Base-by-base conservation (phyloP, 2,113 vertebrate species). In the Albula goreensis region DNA sequence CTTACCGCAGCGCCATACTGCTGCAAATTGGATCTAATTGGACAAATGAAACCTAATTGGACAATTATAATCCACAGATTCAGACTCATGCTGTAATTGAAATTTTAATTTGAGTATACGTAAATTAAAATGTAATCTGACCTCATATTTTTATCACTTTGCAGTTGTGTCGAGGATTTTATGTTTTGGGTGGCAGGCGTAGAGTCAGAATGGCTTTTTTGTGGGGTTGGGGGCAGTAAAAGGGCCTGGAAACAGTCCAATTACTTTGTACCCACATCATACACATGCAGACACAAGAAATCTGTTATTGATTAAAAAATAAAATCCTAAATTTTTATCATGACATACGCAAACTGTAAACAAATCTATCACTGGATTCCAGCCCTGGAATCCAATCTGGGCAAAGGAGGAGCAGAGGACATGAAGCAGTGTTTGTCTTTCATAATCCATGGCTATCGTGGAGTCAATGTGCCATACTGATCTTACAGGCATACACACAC, bases 41-140 rank as follows among this genome's bases (percentile, higher is more conserved):
- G 15, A 79, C 78, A 49, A 79, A 79, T 79, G 5, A 79, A 79
- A 49, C 15, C 78, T 79, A 79, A 79, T 79, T 79, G 48, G 78
- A 79, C 78, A 50, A 79, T 79, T 79, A 79, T 79, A 17, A 50
- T 49, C 78, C 78, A 17, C 70, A 79, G 78, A 79, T 79, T 79
- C 49, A 82, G 51, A 12, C 70, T 31, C 70, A 31, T 13, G 70
- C 11, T n/a, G 51, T 52, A n/a, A 52, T 53, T 82, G 80, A 82
- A 56, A 22, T 53, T 82, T 56, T 49, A 56, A 82, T 53, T 53
- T 19, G 80, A 82, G 31, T 82, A 51, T 31, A 53, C 2, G 3
- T 82, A 82, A 12, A 82, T 12, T 25, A 17, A 82, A 79, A 6
- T 79, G n/a, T 31, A 25, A 25, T 74, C 31, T 31, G n/a, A 74